Evolutionary conservation across 2,888 invertebrate species (phyloP), one percentile per base, ranked within the genome.

Genomic region (Mimumesa dahlbomi): DNA sequence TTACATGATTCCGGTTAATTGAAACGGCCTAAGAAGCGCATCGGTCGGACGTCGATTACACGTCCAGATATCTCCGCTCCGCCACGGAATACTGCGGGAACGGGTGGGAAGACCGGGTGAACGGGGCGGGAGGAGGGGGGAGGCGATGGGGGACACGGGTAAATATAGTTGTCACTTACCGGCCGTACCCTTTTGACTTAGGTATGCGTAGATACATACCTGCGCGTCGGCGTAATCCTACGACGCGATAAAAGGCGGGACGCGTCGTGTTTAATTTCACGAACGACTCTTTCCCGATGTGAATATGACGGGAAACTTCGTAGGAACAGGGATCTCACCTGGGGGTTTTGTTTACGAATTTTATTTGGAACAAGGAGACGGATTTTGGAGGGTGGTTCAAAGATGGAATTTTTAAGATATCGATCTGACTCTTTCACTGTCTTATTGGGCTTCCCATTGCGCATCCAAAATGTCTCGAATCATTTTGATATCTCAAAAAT

Each of bases 1-100:
- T 77, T 82, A 81, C 81, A 79, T 69, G 83, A 82, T 80, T 82
- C 75, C 75, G 74, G 72, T 82, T 84, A 83, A 85, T 84, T 83
- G 81, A 83, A 82, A 84, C 70, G 70, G 58, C 53, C 65, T 68
- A 65, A 70, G 72, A 67, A 74, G 66, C 65, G 49, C 61, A 43
- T 53, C 64, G 66, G 29, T 52, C 58, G 52, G 29, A 65, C 59
- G 71, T 64, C 75, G 69, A 72, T 77, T 74, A 64, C 64, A 61
- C 66, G 68, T 58, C 54, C 46, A 58, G 73, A 69, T 77, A 62
- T 66, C 48, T 54, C 43, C 19, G 16, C 57, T 11, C 38, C n/a
- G 43, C 14, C 22, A 45, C n/a, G 14, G 42, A 16, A 11, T 7
- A 2, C 25, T n/a, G 3, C 25, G 7, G 19, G 19, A n/a, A n/a